Evolutionary conservation across 2,888 invertebrate species (phyloP), one percentile per base, ranked within the genome.

Genomic region (Galerucella pusilla): DNA sequence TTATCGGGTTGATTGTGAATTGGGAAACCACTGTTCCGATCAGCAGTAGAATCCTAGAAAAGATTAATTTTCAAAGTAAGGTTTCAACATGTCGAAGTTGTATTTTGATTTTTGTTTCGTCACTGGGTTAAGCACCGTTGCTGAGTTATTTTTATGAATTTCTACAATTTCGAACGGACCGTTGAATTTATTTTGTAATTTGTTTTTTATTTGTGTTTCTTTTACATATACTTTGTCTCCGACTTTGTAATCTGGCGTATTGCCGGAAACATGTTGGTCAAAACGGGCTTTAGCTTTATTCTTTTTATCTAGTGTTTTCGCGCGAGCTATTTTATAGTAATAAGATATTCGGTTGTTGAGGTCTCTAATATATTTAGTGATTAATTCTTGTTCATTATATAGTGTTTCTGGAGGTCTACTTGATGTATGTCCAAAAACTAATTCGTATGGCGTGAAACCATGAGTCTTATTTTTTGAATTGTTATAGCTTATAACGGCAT

Each of bases 351-450:
- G 45, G 42, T 20, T 75, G 16, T 73, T 76, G 11, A 77, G 16
- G 25, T 79, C 77, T 73, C 75, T 25, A 7, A 79, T 52, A 35
- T 80, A 80, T 72, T 79, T 77, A 0, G 76, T 57, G 35, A 79
- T 76, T 14, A 79, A 28, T 71, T 68, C 67, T 70, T 77, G 52
- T 74, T 77, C 68, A n/a, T 78, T 76, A 42, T 77, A 75, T 25
- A 79, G 16, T 0, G 65, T 74, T 71, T 78, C 76, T 11, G 76
- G 77, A 3, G 77, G 72, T 72, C 78, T 65, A 63, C 46, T 57
- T 1, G 74, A 71, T 9, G 77, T 77, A 45, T 78, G 76, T n/a
- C 76, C 78, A 20, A 77, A 79, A 11, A 77, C 42, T 71, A 78
- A 65, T 64, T 77, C 78, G 54, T 76, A 75, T 9, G 73, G 77